A percentile compares a stretch with the other conserved stretches of the same genome.
These are phyloP conservation scores for Melinopterus prodromus DNA, from an alignment of 2,888 invertebrate genomes.

Conservation along the genomic window DNA sequence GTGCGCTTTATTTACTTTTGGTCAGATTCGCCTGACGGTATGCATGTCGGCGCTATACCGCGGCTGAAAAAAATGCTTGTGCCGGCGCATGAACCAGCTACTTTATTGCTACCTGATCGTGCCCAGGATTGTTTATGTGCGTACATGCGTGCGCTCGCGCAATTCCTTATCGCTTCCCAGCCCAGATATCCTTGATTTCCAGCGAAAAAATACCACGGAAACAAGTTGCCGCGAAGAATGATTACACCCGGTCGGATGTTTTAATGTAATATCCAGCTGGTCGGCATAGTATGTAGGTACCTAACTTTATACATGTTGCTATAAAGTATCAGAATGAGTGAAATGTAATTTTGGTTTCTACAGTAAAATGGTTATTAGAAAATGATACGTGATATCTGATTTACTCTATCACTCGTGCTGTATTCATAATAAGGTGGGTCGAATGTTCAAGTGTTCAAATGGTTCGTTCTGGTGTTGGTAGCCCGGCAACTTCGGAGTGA, in stretches of 20 bases:
- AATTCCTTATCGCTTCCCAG: not conserved
- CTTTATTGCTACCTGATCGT: slow-evolving; percentile 4
- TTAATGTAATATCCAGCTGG: not conserved
- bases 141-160: not conserved
- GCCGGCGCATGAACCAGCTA: slow-evolving; percentile 4
- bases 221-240: slow-evolving; percentile 4
- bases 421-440: no score
- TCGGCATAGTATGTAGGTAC: not conserved
- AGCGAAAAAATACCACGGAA: slow-evolving; percentile 4
- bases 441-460: no score
- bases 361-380: not conserved
- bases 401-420: no score
- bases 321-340: not conserved
- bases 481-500: no score
- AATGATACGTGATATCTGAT: no score
- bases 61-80: not conserved
- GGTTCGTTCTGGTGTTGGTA: no score
- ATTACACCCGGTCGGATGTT: not conserved
- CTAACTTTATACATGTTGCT: not conserved
- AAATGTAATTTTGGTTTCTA: not conserved
- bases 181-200: slow-evolving; percentile 4
- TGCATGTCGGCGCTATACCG: not conserved
- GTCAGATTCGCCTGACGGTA: not conserved
- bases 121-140: slow-evolving; percentile 4
- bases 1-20: not conserved